Evolutionary conservation across 1,140 invertebrate genomes (phyloP).

Genomic region (Cryptotermes secundus): DNA sequence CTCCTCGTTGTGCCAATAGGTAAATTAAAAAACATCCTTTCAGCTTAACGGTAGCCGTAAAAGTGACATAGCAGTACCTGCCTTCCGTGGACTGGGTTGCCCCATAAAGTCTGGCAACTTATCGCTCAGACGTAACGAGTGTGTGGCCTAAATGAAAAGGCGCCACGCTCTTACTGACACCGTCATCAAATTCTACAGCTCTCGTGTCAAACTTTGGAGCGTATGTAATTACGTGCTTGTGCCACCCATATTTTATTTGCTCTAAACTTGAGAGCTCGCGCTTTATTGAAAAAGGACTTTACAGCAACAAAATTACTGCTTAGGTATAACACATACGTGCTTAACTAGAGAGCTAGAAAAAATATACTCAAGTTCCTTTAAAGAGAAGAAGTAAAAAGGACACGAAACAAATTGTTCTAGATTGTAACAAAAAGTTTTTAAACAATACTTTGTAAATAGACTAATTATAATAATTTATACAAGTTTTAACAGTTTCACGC

Average conservation of each 20-base stretch:
- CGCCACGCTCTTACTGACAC: not conserved
- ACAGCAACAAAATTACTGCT: too few species aligned
- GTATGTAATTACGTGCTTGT: not conserved
- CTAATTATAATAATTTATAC: too few species aligned
- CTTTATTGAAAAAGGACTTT: too few species aligned
- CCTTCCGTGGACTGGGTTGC: not conserved
- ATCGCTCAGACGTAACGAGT: not conserved
- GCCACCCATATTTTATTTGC: not conserved
- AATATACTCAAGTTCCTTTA: too few species aligned
- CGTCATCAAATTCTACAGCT: not conserved
- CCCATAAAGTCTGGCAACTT: slow-evolving; percentile 4
- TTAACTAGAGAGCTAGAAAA: too few species aligned
- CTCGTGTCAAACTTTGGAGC: not conserved
- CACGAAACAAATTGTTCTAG: too few species aligned
- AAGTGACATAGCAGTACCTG: not conserved
- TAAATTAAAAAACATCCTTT: not conserved
- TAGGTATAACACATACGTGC: too few species aligned
- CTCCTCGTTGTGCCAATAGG: not conserved
- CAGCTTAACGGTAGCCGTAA: not conserved
- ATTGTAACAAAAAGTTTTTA: too few species aligned
- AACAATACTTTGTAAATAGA: too few species aligned
- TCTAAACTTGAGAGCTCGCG: not conserved
- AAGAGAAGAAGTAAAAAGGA: too few species aligned
- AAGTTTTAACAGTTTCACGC: too few species aligned
- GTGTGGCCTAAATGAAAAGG: slow-evolving; percentile 9